Conservation (phyloP, 2,888 invertebrate species). For the Ophion ventricosus region DNA sequence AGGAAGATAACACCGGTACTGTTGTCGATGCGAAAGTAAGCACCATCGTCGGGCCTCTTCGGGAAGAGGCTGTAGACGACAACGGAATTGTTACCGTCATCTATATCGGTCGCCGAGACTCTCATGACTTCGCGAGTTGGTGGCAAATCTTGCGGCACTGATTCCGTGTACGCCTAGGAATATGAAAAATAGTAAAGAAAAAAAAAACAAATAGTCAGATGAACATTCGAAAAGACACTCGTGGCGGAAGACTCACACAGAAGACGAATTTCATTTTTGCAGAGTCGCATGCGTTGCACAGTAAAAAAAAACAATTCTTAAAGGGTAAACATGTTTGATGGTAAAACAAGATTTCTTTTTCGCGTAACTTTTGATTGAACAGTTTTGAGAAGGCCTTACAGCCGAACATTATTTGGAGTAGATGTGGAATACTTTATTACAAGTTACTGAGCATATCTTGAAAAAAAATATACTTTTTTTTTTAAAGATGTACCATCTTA, state of each 20-base stretch:
- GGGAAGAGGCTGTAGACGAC: constrained; percentile 87
- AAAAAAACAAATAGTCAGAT: constrained; percentile 9
- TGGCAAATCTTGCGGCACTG: constrained; percentile 92
- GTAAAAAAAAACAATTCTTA: not conserved
- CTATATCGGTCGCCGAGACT: constrained; percentile 96
- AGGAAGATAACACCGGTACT: constrained; percentile 93
- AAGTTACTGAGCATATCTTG: no score
- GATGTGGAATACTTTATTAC: no score
- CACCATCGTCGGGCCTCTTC: constrained; percentile 84
- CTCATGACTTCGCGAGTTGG: constrained; percentile 91
- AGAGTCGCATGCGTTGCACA: constrained; percentile 39
- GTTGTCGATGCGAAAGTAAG: constrained; percentile 92
- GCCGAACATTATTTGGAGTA: not conserved
- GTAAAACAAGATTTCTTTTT: no score
- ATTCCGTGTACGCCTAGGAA: constrained; percentile 87
- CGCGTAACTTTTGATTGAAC: not conserved
- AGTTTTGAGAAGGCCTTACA: not conserved
- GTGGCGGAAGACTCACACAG: constrained; percentile 17
- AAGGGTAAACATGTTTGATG: no score
- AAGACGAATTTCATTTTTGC: constrained; percentile 32
- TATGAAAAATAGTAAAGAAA: constrained; percentile 31
- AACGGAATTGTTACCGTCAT: constrained; percentile 95
- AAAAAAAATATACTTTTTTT: no score
- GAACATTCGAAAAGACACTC: constrained; percentile 14
- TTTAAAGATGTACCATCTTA: no score